Percentiles rank a stretch among this genome's conserved stretches.
Conservation (phyloP, 2,113 vertebrate species). For the Calidris pugnax region DNA sequence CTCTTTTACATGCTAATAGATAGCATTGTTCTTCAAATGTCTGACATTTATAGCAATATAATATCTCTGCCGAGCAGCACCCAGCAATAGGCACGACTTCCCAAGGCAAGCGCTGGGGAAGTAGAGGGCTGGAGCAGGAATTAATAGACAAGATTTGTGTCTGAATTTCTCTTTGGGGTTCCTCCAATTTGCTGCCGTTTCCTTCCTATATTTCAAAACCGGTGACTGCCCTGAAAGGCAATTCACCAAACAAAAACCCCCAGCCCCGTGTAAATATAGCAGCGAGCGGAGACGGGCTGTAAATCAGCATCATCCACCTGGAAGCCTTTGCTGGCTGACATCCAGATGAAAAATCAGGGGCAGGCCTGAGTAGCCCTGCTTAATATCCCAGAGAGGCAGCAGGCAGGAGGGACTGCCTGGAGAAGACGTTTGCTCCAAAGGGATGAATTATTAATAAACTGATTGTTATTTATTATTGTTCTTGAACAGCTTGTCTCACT, state of each 20-base stretch:
- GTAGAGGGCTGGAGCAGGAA: background rate
- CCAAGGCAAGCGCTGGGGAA: background rate
- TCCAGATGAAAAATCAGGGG: background rate
- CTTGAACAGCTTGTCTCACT: background rate
- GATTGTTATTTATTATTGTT: slow-evolving; percentile 37
- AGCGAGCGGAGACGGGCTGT: background rate
- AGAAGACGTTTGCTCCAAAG: background rate
- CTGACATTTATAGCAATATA: slow-evolving; percentile 38
- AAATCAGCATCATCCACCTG: slow-evolving; percentile 36
- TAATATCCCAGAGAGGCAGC: slow-evolving; percentile 6
- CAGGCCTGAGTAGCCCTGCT: slow-evolving; percentile 25
- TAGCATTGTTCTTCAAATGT: slow-evolving; percentile 39
- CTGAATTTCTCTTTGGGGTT: background rate
- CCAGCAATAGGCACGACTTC: background rate
- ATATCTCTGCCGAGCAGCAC: background rate
- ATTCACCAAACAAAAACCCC: background rate
- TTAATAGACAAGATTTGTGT: background rate
- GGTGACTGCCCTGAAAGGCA: slow-evolving; percentile 17
- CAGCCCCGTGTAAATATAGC: background rate
- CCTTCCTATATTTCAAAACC: slow-evolving; percentile 35
- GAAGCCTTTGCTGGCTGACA: slow-evolving; percentile 25
- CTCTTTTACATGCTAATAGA: slow-evolving; percentile 46
- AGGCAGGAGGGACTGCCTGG: slow-evolving; percentile 31
- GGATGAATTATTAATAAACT: slow-evolving; percentile 48
- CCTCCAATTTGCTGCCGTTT: background rate